Base-by-base conservation (phyloP, 2,113 vertebrate species). In the Meles meles region DNA sequence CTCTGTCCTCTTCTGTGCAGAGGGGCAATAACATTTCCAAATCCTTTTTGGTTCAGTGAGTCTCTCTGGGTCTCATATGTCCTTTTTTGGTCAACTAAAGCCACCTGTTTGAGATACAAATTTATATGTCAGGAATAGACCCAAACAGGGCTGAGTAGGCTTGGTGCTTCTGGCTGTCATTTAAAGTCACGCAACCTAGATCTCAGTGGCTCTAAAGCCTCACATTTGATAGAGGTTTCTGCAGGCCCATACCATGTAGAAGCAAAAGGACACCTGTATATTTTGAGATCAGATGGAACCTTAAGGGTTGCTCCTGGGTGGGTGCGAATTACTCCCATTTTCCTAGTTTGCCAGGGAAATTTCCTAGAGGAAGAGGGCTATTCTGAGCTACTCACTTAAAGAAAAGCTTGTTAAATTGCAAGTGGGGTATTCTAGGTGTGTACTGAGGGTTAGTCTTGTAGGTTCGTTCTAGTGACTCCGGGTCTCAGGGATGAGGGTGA, bases 191-290 rank as follows among this genome's bases (percentile, higher is more conserved):
- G 44, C 6, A 49, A 3, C 29, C 44, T 57, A 42, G 44, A 52
- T 72, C 67, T 39, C 29, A 71, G 55, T 65, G 47, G n/a, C 6
- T 57, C n/a, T 59, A 49, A 44, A 11, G 11, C 25, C 42, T 87
- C 55, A 27, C 1, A 21, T 57, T 72, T 81, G 12, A 6, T n/a
- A 44, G 14, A 5, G 5, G 2, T 72, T 49, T 77, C 63, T 47
- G 23, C 2, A 85, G 59, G 13, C 47, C 7, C 5, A 0, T 10
- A 34, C 5, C 11, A 13, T 3, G 14, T n/a, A 20, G 27, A 39
- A 84, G 52, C 20, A 44, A 21, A 88, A 81, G 2, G 9, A 27
- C 2, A 27, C 34, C 20, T 80, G 34, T 47, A 2, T 20, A 12
- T 49, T 81, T 77, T 59, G 88, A 69, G 49, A 80, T 57, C 18